These are phyloP conservation scores for Sebastes matsubarae DNA, from an alignment of 2,797 vertebrate genomes.

Conservation along the genomic window DNA sequence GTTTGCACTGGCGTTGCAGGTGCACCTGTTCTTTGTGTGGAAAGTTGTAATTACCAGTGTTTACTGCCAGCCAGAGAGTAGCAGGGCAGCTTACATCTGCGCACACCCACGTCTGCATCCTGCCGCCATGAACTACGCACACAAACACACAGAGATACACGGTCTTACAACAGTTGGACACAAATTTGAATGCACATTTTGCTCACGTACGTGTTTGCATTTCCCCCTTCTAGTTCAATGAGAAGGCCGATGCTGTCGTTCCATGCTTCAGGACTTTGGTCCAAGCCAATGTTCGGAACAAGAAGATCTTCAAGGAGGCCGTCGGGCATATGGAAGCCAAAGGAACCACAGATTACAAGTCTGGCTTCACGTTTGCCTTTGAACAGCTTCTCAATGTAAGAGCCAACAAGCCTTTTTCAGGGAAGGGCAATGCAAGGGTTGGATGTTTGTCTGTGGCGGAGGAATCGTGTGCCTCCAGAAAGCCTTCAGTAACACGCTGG, in stretches of 20 bases:
- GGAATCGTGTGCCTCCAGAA: not conserved
- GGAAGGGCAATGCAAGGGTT: not conserved
- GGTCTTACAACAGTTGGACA: not conserved
- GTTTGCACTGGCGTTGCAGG: conserved; percentile 66
- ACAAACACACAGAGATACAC: conserved; percentile 6
- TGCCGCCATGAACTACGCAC: conserved; percentile 21
- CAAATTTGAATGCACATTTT: too few relatives aligned
- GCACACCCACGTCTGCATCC: conserved; percentile 55
- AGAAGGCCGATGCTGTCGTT: conserved; percentile 93
- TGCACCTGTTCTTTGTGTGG: conserved; percentile 81
- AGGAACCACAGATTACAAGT: conserved; percentile 98
- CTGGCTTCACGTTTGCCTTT: conserved; percentile 97
- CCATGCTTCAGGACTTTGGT: conserved; percentile 96
- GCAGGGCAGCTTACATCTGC: conserved; percentile 68
- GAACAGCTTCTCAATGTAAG: conserved; percentile 98
- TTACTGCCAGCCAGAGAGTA: conserved; percentile 72
- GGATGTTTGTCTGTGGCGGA: conserved; percentile 15
- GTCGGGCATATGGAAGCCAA: conserved; percentile 95
- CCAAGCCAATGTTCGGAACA: conserved; percentile 96
- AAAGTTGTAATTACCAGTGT: conserved; percentile 79
- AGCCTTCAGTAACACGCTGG: not conserved
- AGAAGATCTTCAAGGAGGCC: conserved; percentile 97
- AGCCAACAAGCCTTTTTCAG: conserved; percentile 21
- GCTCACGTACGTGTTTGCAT: conserved; percentile 7
- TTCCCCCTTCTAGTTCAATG: conserved; percentile 88